A percentile compares a stretch with the other conserved stretches of the same genome.
These are phyloP conservation scores for Limonius californicus DNA, from an alignment of 1,140 invertebrate species.

Conservation along the genomic window DNA sequence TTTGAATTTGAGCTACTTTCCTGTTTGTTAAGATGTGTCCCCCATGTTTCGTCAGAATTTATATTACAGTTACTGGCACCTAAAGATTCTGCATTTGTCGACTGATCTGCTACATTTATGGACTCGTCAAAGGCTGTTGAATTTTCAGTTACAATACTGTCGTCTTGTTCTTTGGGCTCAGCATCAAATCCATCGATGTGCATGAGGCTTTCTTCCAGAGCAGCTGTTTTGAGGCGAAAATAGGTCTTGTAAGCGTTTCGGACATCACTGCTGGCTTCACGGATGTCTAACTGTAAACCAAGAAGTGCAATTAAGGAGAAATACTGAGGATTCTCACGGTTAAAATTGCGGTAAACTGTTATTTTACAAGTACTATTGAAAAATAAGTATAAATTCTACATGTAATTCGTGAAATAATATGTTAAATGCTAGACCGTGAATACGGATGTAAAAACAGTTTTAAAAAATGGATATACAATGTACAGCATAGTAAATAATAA, in stretches of 20 bases:
- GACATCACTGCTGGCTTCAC: slow-evolving; percentile 64
- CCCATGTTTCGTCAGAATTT: slow-evolving; percentile 50
- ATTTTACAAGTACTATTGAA: slow-evolving; percentile 19
- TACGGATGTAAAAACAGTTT: too few species aligned
- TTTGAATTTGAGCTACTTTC: slow-evolving; percentile 35
- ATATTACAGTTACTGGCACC: background rate
- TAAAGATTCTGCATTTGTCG: background rate
- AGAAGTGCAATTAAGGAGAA: too few species aligned
- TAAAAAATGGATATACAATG: too few species aligned
- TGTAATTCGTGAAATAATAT: too few species aligned
- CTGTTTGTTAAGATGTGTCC: slow-evolving; percentile 51
- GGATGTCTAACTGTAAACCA: slow-evolving; percentile 65
- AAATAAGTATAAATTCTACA: too few species aligned
- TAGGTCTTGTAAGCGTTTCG: slow-evolving; percentile 76
- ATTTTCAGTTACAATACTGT: background rate
- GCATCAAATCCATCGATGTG: slow-evolving; percentile 48
- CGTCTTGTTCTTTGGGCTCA: slow-evolving; percentile 10
- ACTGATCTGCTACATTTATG: background rate
- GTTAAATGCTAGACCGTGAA: too few species aligned
- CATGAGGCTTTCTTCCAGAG: slow-evolving; percentile 64
- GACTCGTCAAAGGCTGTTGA: slow-evolving; percentile 2
- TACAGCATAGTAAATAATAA: too few species aligned
- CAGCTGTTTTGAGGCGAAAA: slow-evolving; percentile 70
- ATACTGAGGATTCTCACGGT: too few species aligned
- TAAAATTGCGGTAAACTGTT: slow-evolving; percentile 21